A percentile compares a stretch with the other conserved stretches of the same genome.
These are phyloP conservation scores for Sandelia bainsii DNA, from an alignment of 2,797 vertebrate genomes.

Conservation along the genomic window DNA sequence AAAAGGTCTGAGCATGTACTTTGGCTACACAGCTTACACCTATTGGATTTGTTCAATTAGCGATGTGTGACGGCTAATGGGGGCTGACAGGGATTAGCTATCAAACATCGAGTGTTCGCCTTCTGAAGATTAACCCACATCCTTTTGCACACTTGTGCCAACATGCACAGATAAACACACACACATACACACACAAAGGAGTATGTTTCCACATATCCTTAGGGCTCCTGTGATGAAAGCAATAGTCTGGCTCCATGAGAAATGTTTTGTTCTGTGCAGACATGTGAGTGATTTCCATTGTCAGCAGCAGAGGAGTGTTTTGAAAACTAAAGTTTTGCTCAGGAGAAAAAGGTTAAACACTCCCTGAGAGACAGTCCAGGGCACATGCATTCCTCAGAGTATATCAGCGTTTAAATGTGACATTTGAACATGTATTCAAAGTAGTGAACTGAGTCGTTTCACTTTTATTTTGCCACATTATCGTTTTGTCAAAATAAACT, in stretches of 20 bases:
- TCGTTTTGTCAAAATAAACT: not conserved
- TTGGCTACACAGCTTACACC: constrained; percentile 23
- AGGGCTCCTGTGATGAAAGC: constrained; percentile 49
- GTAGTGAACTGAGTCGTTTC: not conserved
- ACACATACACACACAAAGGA: constrained; percentile 1
- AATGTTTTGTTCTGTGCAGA: constrained; percentile 50
- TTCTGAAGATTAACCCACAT: constrained; percentile 75
- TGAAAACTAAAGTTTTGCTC: constrained; percentile 15
- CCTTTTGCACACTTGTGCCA: constrained; percentile 55
- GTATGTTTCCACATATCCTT: constrained; percentile 27
- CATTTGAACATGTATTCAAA: not conserved
- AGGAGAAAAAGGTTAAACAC: constrained; percentile 2
- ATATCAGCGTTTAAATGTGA: not conserved
- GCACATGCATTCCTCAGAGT: not conserved
- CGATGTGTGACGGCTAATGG: constrained; percentile 60
- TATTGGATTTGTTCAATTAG: constrained; percentile 69
- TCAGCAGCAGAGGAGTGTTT: constrained; percentile 14
- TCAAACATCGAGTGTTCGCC: constrained; percentile 70
- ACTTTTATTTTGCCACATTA: not conserved
- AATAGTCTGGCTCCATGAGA: constrained; percentile 36
- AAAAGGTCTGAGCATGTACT: constrained; percentile 17
- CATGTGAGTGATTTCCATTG: constrained; percentile 36
- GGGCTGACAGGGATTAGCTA: constrained; percentile 75
- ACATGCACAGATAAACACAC: constrained; percentile 32
- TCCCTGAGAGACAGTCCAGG: not conserved